These are phyloP conservation scores for Acanthurus lineatus DNA, from an alignment of 2,797 vertebrate species.

Conservation along the genomic window DNA sequence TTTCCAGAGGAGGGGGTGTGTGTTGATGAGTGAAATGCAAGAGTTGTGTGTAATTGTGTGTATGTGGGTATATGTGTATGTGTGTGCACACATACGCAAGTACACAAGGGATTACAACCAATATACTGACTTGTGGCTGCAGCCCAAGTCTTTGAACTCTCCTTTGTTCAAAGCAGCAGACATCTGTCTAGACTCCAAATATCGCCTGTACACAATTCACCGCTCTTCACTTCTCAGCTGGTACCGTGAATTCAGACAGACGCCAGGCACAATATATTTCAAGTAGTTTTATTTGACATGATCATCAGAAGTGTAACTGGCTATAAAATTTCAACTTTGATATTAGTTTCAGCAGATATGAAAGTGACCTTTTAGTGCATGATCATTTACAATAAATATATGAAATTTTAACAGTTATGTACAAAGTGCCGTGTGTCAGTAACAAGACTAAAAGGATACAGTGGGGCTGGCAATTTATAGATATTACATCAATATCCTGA, in stretches of 20 bases:
- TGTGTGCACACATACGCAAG: not conserved
- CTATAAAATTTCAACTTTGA: slow-evolving; percentile 23
- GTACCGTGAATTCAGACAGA: slow-evolving; percentile 39
- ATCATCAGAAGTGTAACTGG: not conserved
- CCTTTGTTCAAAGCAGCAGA: slow-evolving; percentile 73
- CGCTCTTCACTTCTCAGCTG: slow-evolving; percentile 48
- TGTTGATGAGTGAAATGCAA: slow-evolving; percentile 29
- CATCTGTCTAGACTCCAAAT: slow-evolving; percentile 75
- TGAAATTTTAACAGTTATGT: too few species aligned
- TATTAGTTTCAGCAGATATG: slow-evolving; percentile 20
- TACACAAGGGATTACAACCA: slow-evolving; percentile 44
- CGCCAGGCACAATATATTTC: slow-evolving; percentile 29
- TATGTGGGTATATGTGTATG: slow-evolving; percentile 10
- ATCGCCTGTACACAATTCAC: slow-evolving; percentile 55
- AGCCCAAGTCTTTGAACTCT: slow-evolving; percentile 69
- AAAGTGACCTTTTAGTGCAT: slow-evolving; percentile 2
- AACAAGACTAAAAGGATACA: too few species aligned
- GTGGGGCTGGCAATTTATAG: too few species aligned
- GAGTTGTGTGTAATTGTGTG: slow-evolving; percentile 7
- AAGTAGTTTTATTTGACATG: slow-evolving; percentile 7
- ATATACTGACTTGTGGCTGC: slow-evolving; percentile 64
- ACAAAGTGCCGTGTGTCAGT: too few species aligned
- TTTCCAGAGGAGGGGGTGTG: slow-evolving; percentile 25
- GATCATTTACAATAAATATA: not conserved
- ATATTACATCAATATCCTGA: too few species aligned